Evolutionary conservation across 2,113 vertebrate species (phyloP).

Genomic region (Muscicapa adusta): DNA sequence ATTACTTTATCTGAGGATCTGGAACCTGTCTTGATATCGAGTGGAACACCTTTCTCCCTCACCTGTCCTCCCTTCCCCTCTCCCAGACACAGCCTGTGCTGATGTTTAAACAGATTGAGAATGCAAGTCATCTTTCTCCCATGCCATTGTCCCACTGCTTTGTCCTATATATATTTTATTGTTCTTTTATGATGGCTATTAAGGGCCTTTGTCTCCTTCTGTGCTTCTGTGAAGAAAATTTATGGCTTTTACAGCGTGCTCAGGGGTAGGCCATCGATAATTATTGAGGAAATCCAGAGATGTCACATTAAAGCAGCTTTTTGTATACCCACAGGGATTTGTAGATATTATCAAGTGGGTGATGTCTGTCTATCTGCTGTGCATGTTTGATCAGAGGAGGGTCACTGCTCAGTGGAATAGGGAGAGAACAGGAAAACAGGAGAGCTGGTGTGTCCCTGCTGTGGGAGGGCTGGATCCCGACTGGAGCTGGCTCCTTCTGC

Average conservation of each 20-base stretch:
- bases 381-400: slow-evolving; percentile 13
- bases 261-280: slow-evolving; percentile 7
- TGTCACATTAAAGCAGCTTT: slow-evolving; percentile 34
- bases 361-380: slow-evolving; percentile 26
- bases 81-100: neutral
- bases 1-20: neutral
- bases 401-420: neutral
- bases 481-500: neutral
- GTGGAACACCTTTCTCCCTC: neutral
- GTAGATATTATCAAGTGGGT: neutral
- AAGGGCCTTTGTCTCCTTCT: slow-evolving; percentile 39
- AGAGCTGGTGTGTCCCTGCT: neutral
- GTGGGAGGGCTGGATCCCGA: neutral
- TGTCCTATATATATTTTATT: slow-evolving; percentile 40
- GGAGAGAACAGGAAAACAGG: neutral
- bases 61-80: neutral
- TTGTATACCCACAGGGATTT: slow-evolving; percentile 13
- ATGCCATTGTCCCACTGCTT: slow-evolving; percentile 34
- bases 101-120: neutral
- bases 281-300: slow-evolving; percentile 39
- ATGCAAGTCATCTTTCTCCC: slow-evolving; percentile 30
- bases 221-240: slow-evolving; percentile 40
- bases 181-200: slow-evolving; percentile 45
- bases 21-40: neutral
- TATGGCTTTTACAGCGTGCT: slow-evolving; percentile 30